Conservation (phyloP, 2,888 invertebrate species). For the Himalopsyche tibetana region DNA sequence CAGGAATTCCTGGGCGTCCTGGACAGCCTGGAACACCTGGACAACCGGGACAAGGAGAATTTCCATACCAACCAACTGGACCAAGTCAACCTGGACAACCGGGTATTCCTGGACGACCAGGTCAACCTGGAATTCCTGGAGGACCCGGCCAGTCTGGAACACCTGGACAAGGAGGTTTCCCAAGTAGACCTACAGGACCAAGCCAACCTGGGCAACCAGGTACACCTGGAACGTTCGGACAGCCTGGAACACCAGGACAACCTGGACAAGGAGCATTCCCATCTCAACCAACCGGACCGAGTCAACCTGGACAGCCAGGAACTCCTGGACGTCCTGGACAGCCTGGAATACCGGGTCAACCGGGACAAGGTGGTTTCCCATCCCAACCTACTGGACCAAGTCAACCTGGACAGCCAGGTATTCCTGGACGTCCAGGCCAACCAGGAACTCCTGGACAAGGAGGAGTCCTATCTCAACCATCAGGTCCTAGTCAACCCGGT, state of each 20-base stretch:
- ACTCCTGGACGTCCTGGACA: constrained; percentile 46
- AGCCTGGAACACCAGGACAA: background rate
- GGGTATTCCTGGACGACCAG: constrained; percentile 62
- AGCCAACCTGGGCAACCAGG: constrained; percentile 67
- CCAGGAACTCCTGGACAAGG: background rate
- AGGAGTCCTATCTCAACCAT: constrained; percentile 60
- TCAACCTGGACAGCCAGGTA: background rate
- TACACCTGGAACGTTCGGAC: constrained; percentile 61
- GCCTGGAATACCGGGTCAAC: constrained; percentile 47
- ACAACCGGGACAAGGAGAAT: background rate
- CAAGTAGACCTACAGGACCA: constrained; percentile 58
- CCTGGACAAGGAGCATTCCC: constrained; percentile 58
- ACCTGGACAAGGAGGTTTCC: constrained; percentile 64
- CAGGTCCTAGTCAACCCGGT: constrained; percentile 1
- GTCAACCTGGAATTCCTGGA: constrained; percentile 42
- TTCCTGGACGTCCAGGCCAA: constrained; percentile 21
- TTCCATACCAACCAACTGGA: constrained; percentile 65
- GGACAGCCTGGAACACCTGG: constrained; percentile 44
- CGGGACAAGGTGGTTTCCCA: constrained; percentile 36
- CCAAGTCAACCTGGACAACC: constrained; percentile 63
- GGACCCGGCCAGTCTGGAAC: constrained; percentile 59
- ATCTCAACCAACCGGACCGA: constrained; percentile 54
- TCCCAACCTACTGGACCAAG: background rate
- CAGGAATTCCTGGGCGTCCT: background rate
- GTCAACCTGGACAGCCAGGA: background rate